Percentiles rank a stretch among this genome's conserved stretches.
Conservation (phyloP, 2,113 vertebrate genomes). For the Notarius quadriscutis region DNA sequence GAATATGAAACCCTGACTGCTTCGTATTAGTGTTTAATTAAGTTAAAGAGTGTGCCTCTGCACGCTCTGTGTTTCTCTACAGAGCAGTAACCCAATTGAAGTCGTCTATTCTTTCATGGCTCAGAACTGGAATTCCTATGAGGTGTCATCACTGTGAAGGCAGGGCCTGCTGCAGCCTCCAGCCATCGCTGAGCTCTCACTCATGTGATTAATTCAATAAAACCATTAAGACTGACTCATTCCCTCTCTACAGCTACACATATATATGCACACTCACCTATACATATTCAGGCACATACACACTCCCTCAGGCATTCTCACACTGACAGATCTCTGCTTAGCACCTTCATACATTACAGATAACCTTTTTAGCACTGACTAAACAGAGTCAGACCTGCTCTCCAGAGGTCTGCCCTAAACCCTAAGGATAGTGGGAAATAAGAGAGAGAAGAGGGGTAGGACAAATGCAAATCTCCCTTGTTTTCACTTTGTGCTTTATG, state of each 20-base stretch:
- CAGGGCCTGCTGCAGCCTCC: conserved; percentile 56
- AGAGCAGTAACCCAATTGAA: conserved; percentile 68
- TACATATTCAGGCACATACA: conserved; percentile 16
- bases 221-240: conserved; percentile 62
- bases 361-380: conserved; percentile 58
- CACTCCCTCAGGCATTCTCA: conserved; percentile 47
- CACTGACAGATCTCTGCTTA: conserved; percentile 68
- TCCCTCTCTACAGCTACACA: conserved; percentile 35
- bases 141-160: conserved; percentile 56
- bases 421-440: neutral
- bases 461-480: conserved; percentile 56
- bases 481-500: conserved; percentile 48
- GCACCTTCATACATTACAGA: conserved; percentile 66
- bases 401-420: conserved; percentile 36
- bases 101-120: conserved; percentile 69
- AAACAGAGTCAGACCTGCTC: conserved; percentile 55
- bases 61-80: conserved; percentile 38
- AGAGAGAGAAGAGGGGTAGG: conserved; percentile 43
- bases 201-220: conserved; percentile 73
- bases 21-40: conserved; percentile 78
- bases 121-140: conserved; percentile 61
- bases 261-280: conserved; percentile 13
- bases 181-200: conserved; percentile 61
- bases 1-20: conserved; percentile 65
- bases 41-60: conserved; percentile 66